These are phyloP conservation scores for Drosophila lacicola DNA, from an alignment of 2,888 invertebrate species.

Conservation along the genomic window DNA sequence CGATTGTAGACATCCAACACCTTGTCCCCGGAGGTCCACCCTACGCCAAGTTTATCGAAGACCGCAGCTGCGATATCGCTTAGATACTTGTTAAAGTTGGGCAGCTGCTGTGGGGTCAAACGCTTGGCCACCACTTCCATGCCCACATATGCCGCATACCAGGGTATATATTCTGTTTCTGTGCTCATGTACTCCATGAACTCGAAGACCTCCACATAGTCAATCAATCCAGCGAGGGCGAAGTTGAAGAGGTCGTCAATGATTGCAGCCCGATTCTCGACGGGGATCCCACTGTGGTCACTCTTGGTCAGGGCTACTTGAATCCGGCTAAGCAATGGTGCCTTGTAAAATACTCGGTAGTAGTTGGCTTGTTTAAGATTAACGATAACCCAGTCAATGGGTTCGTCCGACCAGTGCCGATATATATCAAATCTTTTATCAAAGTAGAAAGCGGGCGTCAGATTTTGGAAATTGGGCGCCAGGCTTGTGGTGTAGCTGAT, in stretches of 20 bases:
- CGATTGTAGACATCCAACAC: constrained; percentile 88
- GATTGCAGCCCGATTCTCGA: constrained; percentile 90
- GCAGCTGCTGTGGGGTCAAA: constrained; percentile 60
- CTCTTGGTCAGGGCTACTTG: constrained; percentile 50
- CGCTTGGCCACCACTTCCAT: constrained; percentile 56
- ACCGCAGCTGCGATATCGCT: constrained; percentile 85
- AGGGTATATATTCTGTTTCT: constrained; percentile 91
- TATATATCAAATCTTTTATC: constrained; percentile 25
- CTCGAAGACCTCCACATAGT: constrained; percentile 85
- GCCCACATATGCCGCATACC: constrained; percentile 88
- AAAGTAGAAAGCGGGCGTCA: constrained; percentile 65
- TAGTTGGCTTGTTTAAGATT: constrained; percentile 82
- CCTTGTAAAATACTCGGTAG: constrained; percentile 90
- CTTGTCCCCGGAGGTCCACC: constrained; percentile 83
- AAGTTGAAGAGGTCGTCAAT: constrained; percentile 90
- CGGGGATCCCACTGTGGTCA: constrained; percentile 67
- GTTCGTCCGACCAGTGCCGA: constrained; percentile 7
- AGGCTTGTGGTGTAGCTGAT: constrained; percentile 74
- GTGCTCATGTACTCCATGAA: constrained; percentile 89
- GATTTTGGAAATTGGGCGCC: constrained; percentile 60
- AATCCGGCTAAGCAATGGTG: constrained; percentile 86
- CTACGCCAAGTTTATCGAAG: constrained; percentile 86
- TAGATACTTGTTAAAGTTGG: constrained; percentile 83
- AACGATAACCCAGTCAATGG: constrained; percentile 78
- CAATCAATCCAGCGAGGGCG: constrained; percentile 84